Evolutionary conservation across 2,113 vertebrate species (phyloP).

Genomic region (Microtus ochrogaster): DNA sequence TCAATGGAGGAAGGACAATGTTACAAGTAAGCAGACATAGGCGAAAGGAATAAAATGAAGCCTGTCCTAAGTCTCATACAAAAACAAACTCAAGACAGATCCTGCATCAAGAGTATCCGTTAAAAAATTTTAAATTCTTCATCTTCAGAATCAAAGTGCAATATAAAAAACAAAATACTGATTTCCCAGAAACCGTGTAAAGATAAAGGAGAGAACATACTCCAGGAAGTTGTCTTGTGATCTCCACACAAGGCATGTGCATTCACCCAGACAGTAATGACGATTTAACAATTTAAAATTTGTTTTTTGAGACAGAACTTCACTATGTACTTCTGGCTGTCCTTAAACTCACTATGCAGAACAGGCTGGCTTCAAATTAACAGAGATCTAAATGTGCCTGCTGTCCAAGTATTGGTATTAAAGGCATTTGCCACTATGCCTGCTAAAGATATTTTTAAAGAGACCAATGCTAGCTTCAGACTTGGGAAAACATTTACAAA

Average conservation of each 20-base stretch:
- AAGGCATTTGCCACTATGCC: not conserved
- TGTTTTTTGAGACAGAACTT: not conserved
- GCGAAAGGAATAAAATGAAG: not conserved
- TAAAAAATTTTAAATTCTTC: conserved; percentile 3
- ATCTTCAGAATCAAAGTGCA: conserved; percentile 23
- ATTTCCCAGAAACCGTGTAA: not conserved
- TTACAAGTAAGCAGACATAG: conserved; percentile 41
- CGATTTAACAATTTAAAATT: not conserved
- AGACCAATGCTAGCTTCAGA: conserved; percentile 3
- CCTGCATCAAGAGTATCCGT: not conserved
- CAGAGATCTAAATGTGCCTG: not conserved
- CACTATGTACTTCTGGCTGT: not conserved
- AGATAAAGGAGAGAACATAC: not conserved
- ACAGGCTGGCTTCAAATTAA: not conserved
- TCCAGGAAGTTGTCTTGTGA: not conserved
- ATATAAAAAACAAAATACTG: conserved; percentile 4
- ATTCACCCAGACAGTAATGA: not conserved
- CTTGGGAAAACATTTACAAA: conserved; percentile 13
- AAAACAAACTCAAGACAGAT: conserved; percentile 35
- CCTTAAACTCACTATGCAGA: not conserved
- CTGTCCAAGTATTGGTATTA: not conserved
- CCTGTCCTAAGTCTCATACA: not conserved
- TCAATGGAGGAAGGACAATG: not conserved
- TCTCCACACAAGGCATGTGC: not conserved
- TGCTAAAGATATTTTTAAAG: not conserved